phyloP scores from a whole-genome alignment of 2,113 vertebrate genomes.

The Raja brachyura region DNA sequence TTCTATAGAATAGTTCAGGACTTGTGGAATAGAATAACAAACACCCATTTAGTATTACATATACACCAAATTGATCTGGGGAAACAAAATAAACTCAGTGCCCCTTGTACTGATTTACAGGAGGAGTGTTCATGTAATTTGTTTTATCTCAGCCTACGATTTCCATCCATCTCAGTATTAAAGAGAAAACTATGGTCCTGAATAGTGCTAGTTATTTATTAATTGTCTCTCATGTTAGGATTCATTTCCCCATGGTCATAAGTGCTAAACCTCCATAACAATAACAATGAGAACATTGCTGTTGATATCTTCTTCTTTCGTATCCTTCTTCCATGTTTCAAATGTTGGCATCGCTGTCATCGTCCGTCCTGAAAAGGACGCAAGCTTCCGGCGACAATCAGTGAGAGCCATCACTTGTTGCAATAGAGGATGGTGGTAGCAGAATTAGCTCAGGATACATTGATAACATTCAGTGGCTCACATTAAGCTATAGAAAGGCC shows the following conservation, averaged over 20 bases:
- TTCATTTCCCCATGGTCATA: not conserved
- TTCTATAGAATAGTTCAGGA: not conserved
- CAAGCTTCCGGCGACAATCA: too few species aligned
- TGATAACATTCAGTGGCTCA: too few species aligned
- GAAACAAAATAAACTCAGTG: not conserved
- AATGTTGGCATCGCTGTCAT: too few species aligned
- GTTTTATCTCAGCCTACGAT: not conserved
- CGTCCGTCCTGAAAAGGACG: too few species aligned
- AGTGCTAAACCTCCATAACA: not conserved
- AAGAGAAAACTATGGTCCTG: not conserved
- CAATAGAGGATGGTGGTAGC: too few species aligned
- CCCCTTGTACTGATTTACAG: not conserved
- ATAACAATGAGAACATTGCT: not conserved
- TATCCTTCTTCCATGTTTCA: too few species aligned
- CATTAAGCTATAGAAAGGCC: too few species aligned
- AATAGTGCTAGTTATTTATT: not conserved
- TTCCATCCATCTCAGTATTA: not conserved
- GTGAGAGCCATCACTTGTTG: too few species aligned
- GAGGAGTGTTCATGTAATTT: not conserved
- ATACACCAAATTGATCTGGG: not conserved
- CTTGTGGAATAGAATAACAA: not conserved
- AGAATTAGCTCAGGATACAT: too few species aligned
- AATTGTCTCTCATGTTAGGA: not conserved
- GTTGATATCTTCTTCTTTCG: not conserved
- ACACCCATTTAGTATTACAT: not conserved